Percentiles rank a stretch among this genome's conserved stretches.
Conservation (phyloP, 2,888 invertebrate genomes). For the Mechanitis messenoides region DNA sequence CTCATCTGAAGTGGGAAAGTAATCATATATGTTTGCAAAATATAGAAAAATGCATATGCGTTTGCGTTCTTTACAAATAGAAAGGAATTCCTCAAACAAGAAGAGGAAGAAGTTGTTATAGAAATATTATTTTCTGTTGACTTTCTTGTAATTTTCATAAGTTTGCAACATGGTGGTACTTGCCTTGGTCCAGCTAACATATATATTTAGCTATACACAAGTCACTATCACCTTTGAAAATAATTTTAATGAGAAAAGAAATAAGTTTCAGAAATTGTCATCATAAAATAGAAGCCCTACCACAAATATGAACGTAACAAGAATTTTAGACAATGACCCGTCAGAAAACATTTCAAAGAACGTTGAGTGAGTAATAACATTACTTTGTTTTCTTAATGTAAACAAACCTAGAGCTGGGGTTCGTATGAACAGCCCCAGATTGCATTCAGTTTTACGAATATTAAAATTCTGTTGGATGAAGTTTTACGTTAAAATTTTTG, state of each 20-base stretch:
- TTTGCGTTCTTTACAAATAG: no score
- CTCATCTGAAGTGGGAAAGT: no score
- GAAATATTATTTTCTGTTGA: no score
- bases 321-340: slow-evolving; percentile 24
- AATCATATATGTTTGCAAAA: no score
- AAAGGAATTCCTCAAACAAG: no score
- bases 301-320: slow-evolving; percentile 29
- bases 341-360: slow-evolving; percentile 13
- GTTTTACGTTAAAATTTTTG: slow-evolving; percentile 41
- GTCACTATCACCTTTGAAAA: neutral
- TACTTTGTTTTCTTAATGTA: slow-evolving; percentile 55
- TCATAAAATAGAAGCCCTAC: slow-evolving; percentile 19
- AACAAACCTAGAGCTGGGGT: slow-evolving; percentile 44
- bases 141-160: no score
- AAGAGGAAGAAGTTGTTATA: no score
- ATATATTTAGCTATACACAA: no score
- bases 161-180: no score
- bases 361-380: slow-evolving; percentile 45
- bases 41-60: no score
- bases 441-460: slow-evolving; percentile 43
- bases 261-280: slow-evolving; percentile 1
- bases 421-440: slow-evolving; percentile 43
- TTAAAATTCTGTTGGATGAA: slow-evolving; percentile 56
- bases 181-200: no score
- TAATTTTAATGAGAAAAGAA: neutral